Base-by-base conservation (phyloP, 2,797 vertebrate species). In the Salarias fasciatus region DNA sequence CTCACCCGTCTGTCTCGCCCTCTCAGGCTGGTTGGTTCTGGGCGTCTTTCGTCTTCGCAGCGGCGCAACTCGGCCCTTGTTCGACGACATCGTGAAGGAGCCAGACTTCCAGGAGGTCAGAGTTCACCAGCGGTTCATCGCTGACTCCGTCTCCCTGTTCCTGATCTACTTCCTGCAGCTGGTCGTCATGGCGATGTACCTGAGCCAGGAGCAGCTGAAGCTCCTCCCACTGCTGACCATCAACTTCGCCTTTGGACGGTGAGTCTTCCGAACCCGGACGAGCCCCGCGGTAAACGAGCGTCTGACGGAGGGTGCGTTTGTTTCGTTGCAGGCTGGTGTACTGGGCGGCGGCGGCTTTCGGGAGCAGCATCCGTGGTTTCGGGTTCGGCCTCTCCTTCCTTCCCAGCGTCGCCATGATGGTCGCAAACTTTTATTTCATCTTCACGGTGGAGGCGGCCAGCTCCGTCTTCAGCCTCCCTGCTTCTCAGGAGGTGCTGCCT, bases 161-260 rank as follows among this genome's bases (percentile, higher is more conserved):
- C 84, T 95, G 65, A 92, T 98, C 46, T 98, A 96, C 88, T 95
- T 97, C 88, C 89, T 97, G 84, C 96, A 98, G 88, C 86, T 98
- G 69, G 91, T 90, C 0, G 94, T 97, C 76, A 92, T 95, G 72
- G 91, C 95, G 5, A 95, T 96, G 10, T 96, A 96, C 87, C 86
- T 96, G 45, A 90, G 89, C 0, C 95, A 96, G 68, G 92, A 94
- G 11, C 79, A 85, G 37, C 94, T 98, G 72, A 98, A 98, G 79
- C 91, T 98, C 8, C 82, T 98, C 12, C 96, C 97, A 0, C 85
- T 98, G 56, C 91, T 98, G 65, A 95, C 95, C 0, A 86, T 94
- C 11, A 68, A 96, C 54, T 98, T 98, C 0, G 93, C 94, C 30
- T 63, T 98, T 1, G 95, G 96, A 68, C 84, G 95, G 97, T 98